A percentile compares a stretch with the other conserved stretches of the same genome.
These are phyloP conservation scores for Troglohyphantes excavatus DNA, from an alignment of 2,888 invertebrate species.

Conservation along the genomic window DNA sequence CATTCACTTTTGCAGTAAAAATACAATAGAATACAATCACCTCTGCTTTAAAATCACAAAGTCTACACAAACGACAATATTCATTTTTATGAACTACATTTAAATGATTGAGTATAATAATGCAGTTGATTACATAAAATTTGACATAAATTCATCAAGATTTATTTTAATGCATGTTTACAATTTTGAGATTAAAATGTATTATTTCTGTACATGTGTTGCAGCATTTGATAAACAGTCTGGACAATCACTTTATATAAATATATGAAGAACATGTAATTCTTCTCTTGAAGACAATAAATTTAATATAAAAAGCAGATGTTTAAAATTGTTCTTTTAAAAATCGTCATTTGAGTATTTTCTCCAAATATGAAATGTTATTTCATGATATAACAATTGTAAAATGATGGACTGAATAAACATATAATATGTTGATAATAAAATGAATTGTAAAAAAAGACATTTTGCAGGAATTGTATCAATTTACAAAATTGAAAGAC, in stretches of 20 bases:
- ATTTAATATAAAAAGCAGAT: background rate
- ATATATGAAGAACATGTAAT: slow-evolving; percentile 31
- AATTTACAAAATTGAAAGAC: too few species aligned
- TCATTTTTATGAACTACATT: slow-evolving; percentile 51
- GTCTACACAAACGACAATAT: slow-evolving; percentile 74
- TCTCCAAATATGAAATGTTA: background rate
- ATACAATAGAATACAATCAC: slow-evolving; percentile 49
- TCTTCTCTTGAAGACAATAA: background rate
- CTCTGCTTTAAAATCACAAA: slow-evolving; percentile 60
- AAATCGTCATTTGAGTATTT: background rate
- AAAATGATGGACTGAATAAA: too few species aligned
- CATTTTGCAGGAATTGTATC: too few species aligned
- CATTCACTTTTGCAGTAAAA: slow-evolving; percentile 6
- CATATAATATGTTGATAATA: too few species aligned
- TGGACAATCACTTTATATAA: slow-evolving; percentile 25
- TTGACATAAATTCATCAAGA: background rate
- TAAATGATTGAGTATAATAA: slow-evolving; percentile 55
- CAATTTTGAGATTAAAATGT: background rate
- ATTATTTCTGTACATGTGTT: slow-evolving; percentile 41
- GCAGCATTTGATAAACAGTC: slow-evolving; percentile 52
- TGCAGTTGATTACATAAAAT: slow-evolving; percentile 29
- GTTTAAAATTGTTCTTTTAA: background rate
- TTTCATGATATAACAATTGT: too few species aligned
- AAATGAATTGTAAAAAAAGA: too few species aligned
- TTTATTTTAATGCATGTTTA: background rate